Evolutionary conservation across 2,113 vertebrate species (phyloP).

Genomic region (Herpailurus yagouaroundi): DNA sequence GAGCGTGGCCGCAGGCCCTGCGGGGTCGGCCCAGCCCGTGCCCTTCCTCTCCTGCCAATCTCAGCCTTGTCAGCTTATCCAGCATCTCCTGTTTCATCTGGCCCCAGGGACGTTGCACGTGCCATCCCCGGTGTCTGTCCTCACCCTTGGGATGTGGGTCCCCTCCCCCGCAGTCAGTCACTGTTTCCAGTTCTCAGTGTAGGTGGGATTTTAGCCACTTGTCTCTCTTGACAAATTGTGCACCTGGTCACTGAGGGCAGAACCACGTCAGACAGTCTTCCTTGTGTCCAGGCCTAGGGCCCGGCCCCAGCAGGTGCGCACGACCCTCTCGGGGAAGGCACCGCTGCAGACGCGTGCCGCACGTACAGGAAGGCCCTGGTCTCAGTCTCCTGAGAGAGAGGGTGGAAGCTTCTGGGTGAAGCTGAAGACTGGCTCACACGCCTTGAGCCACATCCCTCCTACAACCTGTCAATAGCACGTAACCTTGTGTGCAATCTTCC

Average conservation of each 20-base stretch:
- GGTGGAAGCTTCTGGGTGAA: neutral
- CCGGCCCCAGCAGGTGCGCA: neutral
- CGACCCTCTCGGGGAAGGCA: neutral
- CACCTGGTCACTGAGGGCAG: no score
- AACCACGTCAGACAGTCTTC: neutral
- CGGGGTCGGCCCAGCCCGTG: neutral
- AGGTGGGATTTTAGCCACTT: no score
- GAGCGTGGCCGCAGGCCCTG: neutral
- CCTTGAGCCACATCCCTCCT: neutral
- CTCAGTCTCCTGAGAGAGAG: neutral
- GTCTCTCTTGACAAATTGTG: neutral
- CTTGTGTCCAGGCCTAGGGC: neutral
- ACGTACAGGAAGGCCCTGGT: neutral
- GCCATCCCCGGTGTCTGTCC: neutral
- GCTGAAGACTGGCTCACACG: neutral
- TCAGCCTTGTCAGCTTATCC: neutral
- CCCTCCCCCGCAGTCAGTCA: fast-evolving
- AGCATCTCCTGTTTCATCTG: fast-evolving
- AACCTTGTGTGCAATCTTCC: neutral
- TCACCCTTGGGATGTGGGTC: neutral
- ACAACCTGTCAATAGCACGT: neutral
- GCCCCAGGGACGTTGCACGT: neutral
- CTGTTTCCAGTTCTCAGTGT: neutral
- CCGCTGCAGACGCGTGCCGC: neutral
- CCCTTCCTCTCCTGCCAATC: neutral